These are phyloP conservation scores for Characodon lateralis DNA, from an alignment of 2,797 vertebrate species.

Conservation along the genomic window DNA sequence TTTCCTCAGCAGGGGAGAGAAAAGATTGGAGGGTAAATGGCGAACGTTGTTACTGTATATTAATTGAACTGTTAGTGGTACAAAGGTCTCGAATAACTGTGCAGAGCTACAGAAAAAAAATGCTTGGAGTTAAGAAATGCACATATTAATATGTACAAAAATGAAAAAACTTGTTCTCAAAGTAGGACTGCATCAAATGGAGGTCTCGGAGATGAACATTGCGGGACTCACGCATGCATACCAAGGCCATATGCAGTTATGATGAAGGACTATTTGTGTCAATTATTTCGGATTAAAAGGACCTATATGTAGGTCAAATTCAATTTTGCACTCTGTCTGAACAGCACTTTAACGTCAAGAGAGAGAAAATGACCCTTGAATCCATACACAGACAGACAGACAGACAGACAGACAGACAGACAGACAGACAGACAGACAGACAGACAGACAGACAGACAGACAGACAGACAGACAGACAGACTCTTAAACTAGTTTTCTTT, in stretches of 20 bases:
- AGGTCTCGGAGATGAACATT: constrained; percentile 7
- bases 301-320: constrained; percentile 61
- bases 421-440: background rate
- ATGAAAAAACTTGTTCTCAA: background rate
- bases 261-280: constrained; percentile 61
- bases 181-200: constrained; percentile 13
- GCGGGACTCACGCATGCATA: constrained; percentile 24
- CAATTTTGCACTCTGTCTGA: constrained; percentile 43
- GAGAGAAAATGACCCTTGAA: constrained; percentile 44
- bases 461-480: too few relatives aligned
- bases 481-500: background rate
- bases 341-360: constrained; percentile 40
- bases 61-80: constrained; percentile 69
- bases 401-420: background rate
- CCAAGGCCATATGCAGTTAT: constrained; percentile 48
- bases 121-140: constrained; percentile 1
- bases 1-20: constrained; percentile 70
- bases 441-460: background rate
- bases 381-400: constrained; percentile 15
- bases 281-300: constrained; percentile 68
- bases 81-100: constrained; percentile 59
- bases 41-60: constrained; percentile 75
- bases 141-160: constrained; percentile 15
- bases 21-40: constrained; percentile 65
- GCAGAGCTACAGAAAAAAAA: constrained; percentile 10